Evolutionary conservation across 1,140 invertebrate genomes (phyloP), one percentile per base, ranked within the genome.

Genomic region (Nasonia longicornis): DNA sequence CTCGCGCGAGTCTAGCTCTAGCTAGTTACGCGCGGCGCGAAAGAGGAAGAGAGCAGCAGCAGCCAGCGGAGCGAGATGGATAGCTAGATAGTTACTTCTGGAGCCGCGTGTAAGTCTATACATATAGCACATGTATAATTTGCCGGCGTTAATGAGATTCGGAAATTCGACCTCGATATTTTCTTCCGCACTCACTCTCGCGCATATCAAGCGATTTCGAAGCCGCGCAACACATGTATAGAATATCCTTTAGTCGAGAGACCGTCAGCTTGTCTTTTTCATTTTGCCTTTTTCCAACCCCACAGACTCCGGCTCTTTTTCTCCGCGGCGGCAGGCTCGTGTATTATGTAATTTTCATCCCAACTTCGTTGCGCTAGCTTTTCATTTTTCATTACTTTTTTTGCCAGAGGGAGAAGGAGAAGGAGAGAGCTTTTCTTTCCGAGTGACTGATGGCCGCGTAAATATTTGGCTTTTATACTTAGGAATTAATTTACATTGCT

Each of bases 151-250:
- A 78, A 78, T 71, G 77, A 78, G 66, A 71, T 78, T 78, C 77
- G 77, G 77, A 78, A 78, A 78, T 78, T 78, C 77, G 67, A 70
- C 35, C 77, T 22, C 63, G 26, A 66, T 71, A 67, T 77, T 69
- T 66, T 48, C 22, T 69, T 58, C 52, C 16, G 26, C 26, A 35
- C 4, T 35, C 31, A 4, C 52, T 16, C 16, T 52, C 22, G 58
- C 64, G 52, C 52, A 75, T 75, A 63, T 52, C 45, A 58, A 58
- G 72, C 35, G 72, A 42, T 22, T 67, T 67, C 64, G 26, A 11
- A 22, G 64, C 8, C 7, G 35, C 12, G 48, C 12, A 16, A 52
- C 12, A 20, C 48, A 52, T 7, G 38, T 42, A 67, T 67, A 12
- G 3, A 26, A 26, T 26, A 11, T 26, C 26, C 26, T 26, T 67